phyloP scores from a whole-genome alignment of 2,888 invertebrate species.

The Cyrtodaria siliqua region DNA sequence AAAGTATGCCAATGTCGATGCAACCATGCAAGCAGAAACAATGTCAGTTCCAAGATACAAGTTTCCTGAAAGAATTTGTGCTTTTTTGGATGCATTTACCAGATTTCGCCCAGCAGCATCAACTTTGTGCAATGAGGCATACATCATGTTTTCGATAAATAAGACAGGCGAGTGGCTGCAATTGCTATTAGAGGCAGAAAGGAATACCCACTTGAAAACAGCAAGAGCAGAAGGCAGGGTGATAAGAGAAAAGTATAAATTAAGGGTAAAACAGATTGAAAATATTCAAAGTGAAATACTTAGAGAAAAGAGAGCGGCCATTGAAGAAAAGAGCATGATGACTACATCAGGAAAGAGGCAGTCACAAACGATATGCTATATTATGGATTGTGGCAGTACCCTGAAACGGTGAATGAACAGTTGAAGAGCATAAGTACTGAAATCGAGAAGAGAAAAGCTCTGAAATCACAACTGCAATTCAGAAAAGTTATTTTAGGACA shows the following conservation, averaged over 20 bases:
- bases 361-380: constrained; percentile 51
- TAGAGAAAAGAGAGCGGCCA: too few species aligned
- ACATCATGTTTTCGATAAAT: constrained; percentile 32
- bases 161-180: constrained; percentile 38
- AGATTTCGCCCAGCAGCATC: constrained; percentile 33
- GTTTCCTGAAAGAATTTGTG: constrained; percentile 39
- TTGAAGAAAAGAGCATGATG: too few species aligned
- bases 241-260: constrained; percentile 37
- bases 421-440: constrained; percentile 18
- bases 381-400: constrained; percentile 63
- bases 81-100: constrained; percentile 28
- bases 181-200: constrained; percentile 21
- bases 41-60: constrained; percentile 35
- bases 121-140: constrained; percentile 27
- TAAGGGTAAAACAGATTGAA: constrained; percentile 43
- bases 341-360: too few species aligned
- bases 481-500: too few species aligned
- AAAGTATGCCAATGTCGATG: constrained; percentile 17
- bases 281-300: constrained; percentile 37
- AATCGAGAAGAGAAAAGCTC: constrained; percentile 30
- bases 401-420: constrained; percentile 49
- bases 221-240: constrained; percentile 38
- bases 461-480: constrained; percentile 47
- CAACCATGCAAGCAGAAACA: constrained; percentile 2
- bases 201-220: constrained; percentile 25